Evolutionary conservation across 2,797 vertebrate species (phyloP).

Genomic region (Nothura maculosa): DNA sequence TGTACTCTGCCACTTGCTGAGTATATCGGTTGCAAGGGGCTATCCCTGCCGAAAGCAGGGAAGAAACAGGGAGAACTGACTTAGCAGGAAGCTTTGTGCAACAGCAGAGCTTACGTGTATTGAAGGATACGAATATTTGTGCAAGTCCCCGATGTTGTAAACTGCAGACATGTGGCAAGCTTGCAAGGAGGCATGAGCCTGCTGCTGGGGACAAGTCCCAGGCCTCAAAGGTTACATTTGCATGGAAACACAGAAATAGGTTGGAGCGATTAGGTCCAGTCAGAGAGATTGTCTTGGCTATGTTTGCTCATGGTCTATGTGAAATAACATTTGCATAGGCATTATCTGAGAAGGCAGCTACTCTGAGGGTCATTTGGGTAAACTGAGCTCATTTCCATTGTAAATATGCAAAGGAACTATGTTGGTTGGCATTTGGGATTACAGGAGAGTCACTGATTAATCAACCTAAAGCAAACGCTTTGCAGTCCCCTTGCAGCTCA

Average conservation of each 20-base stretch:
- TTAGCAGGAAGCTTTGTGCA: background rate
- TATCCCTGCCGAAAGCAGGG: background rate
- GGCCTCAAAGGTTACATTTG: slow-evolving; percentile 17
- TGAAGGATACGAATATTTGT: background rate
- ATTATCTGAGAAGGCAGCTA: background rate
- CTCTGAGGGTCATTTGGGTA: background rate
- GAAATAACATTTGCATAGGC: slow-evolving; percentile 16
- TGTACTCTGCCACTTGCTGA: background rate
- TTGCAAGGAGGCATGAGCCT: background rate
- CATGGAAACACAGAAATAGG: slow-evolving; percentile 33
- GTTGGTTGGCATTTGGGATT: background rate
- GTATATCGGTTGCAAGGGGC: background rate
- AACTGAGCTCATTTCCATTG: slow-evolving; percentile 4
- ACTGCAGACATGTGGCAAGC: background rate
- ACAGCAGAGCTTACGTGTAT: background rate
- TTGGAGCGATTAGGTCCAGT: slow-evolving; percentile 17
- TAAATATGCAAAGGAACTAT: background rate
- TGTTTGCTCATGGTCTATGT: background rate
- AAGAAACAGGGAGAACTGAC: background rate
- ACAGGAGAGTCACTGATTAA: background rate
- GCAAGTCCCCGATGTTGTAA: background rate
- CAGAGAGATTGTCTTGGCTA: background rate
- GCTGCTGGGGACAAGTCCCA: background rate
- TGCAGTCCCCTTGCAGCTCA: background rate
- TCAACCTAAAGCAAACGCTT: background rate